A percentile compares a stretch with the other conserved stretches of the same genome.
Conservation (phyloP, 92 coral and sea anemone genomes). For the Epizoanthus fatuus region DNA sequence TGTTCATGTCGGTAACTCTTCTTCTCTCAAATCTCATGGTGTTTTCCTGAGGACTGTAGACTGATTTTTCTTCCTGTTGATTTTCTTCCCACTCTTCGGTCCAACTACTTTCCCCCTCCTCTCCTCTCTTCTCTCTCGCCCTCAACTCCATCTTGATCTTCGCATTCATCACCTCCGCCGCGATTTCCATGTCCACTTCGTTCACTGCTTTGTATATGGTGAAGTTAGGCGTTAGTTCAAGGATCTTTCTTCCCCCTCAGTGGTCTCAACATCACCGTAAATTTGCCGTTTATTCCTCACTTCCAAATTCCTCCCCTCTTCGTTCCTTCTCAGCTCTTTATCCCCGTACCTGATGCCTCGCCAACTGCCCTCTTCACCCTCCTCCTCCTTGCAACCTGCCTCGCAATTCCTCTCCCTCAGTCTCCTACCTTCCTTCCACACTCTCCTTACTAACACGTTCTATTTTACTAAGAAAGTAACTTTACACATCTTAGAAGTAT, state of each 20-base stretch:
- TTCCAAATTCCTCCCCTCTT: conserved; percentile 1
- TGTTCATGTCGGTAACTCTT: conserved; percentile 18
- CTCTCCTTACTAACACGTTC: no score
- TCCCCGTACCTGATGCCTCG: conserved; percentile 4
- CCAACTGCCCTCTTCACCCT: not conserved
- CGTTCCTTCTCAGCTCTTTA: not conserved
- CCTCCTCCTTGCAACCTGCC: no score
- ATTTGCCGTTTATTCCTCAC: conserved; percentile 13
- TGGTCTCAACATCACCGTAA: conserved; percentile 17
- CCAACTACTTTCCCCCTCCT: not conserved
- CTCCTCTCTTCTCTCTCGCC: conserved; percentile 7
- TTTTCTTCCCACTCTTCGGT: conserved; percentile 17
- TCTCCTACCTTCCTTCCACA: conserved; percentile 9
- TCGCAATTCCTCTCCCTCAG: no score
- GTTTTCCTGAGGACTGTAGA: not conserved
- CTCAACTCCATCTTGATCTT: not conserved
- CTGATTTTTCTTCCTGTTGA: conserved; percentile 14
- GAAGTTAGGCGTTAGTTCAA: conserved; percentile 13
- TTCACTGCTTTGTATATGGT: conserved; percentile 24
- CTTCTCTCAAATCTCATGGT: conserved; percentile 27
- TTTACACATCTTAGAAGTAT: no score
- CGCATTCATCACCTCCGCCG: not conserved
- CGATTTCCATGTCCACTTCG: conserved; percentile 4
- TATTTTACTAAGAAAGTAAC: no score
- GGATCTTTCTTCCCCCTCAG: not conserved